A percentile compares a stretch with the other conserved stretches of the same genome.
These are phyloP conservation scores for Exephanes ischioxanthus DNA, from an alignment of 2,888 invertebrate species.

Conservation along the genomic window DNA sequence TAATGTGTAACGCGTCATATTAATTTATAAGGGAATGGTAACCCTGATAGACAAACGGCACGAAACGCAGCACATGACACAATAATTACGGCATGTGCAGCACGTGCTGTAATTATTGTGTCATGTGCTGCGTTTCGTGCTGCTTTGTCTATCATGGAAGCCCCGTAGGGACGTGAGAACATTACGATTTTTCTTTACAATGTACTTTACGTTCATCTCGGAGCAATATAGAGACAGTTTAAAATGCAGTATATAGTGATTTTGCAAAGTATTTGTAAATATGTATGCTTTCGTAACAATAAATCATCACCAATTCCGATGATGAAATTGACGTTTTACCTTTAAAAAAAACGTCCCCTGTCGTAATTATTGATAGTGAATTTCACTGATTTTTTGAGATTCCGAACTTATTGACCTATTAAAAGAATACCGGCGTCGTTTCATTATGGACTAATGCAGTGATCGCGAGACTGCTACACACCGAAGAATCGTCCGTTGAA, in stretches of 20 bases:
- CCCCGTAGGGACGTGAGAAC: conserved; percentile 47
- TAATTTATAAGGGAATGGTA: conserved; percentile 54
- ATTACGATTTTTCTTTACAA: conserved; percentile 38
- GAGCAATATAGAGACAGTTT: conserved; percentile 68
- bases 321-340: background rate
- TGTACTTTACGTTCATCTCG: conserved; percentile 26
- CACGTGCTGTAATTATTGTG: too few relatives aligned
- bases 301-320: conserved; percentile 71
- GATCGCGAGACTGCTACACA: background rate
- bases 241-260: conserved; percentile 72
- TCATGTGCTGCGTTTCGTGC: too few relatives aligned
- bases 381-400: background rate
- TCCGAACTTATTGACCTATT: background rate
- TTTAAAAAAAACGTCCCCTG: background rate
- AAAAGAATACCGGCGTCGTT: conserved; percentile 58
- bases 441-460: conserved; percentile 40
- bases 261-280: conserved; percentile 82
- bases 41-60: too few relatives aligned
- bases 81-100: too few relatives aligned
- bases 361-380: background rate
- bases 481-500: background rate
- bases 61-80: too few relatives aligned
- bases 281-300: conserved; percentile 81
- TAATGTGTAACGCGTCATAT: conserved; percentile 53
- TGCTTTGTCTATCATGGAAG: too few relatives aligned